Evolutionary conservation across 2,113 vertebrate species (phyloP).

Genomic region (Herpailurus yagouaroundi): DNA sequence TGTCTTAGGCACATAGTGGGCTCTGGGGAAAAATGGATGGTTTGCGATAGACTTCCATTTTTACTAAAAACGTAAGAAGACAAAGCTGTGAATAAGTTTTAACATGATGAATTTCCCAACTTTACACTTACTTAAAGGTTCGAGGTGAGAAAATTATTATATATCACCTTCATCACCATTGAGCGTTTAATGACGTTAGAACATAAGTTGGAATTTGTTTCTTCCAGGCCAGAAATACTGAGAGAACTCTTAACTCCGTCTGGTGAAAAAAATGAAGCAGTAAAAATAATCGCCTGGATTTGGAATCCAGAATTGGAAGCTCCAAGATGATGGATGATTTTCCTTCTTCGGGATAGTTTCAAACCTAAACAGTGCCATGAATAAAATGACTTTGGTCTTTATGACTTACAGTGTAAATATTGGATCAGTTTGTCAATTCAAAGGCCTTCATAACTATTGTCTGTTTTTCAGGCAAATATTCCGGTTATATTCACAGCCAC

Average conservation of each 20-base stretch:
- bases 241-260: background rate
- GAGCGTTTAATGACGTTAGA: background rate
- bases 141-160: background rate
- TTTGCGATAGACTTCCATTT: constrained; percentile 1
- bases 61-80: constrained; percentile 1
- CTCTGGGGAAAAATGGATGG: background rate
- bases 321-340: background rate
- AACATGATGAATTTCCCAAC: background rate
- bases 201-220: background rate
- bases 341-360: background rate
- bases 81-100: background rate
- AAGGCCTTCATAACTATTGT: constrained; percentile 12
- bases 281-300: background rate
- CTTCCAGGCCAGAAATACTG: background rate
- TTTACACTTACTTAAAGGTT: background rate
- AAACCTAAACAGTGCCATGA: background rate
- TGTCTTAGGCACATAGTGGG: background rate
- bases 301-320: background rate
- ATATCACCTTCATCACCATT: background rate
- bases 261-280: constrained; percentile 21
- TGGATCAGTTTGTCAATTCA: constrained; percentile 5
- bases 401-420: background rate
- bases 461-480: constrained; percentile 27
- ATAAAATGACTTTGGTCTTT: constrained; percentile 29
- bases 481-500: background rate